phyloP scores from a whole-genome alignment of 2,888 invertebrate species.

The Carcina quercana region DNA sequence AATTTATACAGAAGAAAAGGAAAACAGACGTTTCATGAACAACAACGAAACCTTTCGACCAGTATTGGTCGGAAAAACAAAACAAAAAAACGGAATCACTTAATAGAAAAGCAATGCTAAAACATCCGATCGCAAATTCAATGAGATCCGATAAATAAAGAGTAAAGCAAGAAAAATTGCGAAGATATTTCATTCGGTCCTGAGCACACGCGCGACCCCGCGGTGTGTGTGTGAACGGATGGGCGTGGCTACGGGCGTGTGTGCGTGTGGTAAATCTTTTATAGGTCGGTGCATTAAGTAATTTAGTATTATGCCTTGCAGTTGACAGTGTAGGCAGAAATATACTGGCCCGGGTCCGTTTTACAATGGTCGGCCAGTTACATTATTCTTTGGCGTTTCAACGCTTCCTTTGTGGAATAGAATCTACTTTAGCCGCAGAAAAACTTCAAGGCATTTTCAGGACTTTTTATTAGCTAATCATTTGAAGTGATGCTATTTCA shows the following conservation, averaged over 20 bases:
- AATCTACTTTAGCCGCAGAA: no score
- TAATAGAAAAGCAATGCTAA: neutral
- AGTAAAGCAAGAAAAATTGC: slow-evolving; percentile 58
- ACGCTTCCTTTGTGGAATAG: no score
- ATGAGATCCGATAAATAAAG: slow-evolving; percentile 36
- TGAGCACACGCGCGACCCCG: slow-evolving; percentile 34
- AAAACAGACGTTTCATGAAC: no score
- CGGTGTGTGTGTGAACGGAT: slow-evolving; percentile 3
- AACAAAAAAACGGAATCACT: neutral
- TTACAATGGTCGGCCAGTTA: no score
- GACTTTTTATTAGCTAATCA: no score
- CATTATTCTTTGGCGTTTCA: no score
- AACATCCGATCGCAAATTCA: slow-evolving; percentile 4
- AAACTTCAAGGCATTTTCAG: no score
- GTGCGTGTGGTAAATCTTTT: slow-evolving; percentile 62
- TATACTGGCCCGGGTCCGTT: no score
- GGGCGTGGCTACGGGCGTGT: slow-evolving; percentile 44
- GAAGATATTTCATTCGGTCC: slow-evolving; percentile 43
- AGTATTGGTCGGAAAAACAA: no score
- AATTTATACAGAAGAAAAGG: no score
- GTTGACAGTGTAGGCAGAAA: slow-evolving; percentile 40
- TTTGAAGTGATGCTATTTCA: no score
- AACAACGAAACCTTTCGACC: no score
- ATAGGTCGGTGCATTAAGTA: slow-evolving; percentile 72
- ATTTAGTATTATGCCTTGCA: slow-evolving; percentile 68